Percentiles rank a stretch among this genome's conserved stretches.
These are phyloP conservation scores for Gadus macrocephalus DNA, from an alignment of 2,113 vertebrate genomes.

Conservation along the genomic window DNA sequence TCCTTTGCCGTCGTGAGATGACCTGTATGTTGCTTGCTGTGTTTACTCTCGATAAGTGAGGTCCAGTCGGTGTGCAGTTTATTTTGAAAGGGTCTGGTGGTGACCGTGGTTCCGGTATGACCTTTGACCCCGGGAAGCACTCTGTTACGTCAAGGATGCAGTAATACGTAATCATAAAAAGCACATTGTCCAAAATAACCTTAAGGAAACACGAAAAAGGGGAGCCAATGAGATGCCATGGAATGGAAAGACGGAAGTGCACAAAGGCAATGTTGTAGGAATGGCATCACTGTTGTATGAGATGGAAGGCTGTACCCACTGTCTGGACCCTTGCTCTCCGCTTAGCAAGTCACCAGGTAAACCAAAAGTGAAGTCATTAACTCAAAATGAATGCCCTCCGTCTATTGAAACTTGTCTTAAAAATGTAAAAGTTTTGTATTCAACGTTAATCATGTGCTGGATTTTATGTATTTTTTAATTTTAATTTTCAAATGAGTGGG, in stretches of 20 bases:
- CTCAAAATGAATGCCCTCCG: constrained; percentile 1
- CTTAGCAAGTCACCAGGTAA: neutral
- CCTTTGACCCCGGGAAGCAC: constrained; percentile 43
- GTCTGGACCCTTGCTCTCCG: too few relatives aligned
- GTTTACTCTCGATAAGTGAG: constrained; percentile 67
- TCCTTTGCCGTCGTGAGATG: constrained; percentile 59
- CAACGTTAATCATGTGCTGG: constrained; percentile 47
- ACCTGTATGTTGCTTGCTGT: constrained; percentile 65
- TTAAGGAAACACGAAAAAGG: neutral
- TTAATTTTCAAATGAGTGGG: too few relatives aligned
- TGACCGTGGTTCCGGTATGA: constrained; percentile 59
- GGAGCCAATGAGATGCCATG: too few relatives aligned
- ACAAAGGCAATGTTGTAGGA: too few relatives aligned
- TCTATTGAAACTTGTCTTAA: constrained; percentile 45
- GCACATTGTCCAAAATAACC: constrained; percentile 16
- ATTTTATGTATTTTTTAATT: constrained; percentile 12
- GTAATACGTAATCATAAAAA: constrained; percentile 26
- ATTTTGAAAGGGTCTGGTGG: constrained; percentile 61
- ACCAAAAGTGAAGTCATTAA: constrained; percentile 20
- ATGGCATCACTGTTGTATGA: too few relatives aligned
- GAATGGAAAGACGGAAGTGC: too few relatives aligned
- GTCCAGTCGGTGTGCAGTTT: constrained; percentile 61
- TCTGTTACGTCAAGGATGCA: constrained; percentile 36
- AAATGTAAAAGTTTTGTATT: constrained; percentile 51
- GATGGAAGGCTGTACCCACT: too few relatives aligned